Evolutionary conservation across 2,797 vertebrate genomes (phyloP).

Genomic region (Discoglossus pictus): DNA sequence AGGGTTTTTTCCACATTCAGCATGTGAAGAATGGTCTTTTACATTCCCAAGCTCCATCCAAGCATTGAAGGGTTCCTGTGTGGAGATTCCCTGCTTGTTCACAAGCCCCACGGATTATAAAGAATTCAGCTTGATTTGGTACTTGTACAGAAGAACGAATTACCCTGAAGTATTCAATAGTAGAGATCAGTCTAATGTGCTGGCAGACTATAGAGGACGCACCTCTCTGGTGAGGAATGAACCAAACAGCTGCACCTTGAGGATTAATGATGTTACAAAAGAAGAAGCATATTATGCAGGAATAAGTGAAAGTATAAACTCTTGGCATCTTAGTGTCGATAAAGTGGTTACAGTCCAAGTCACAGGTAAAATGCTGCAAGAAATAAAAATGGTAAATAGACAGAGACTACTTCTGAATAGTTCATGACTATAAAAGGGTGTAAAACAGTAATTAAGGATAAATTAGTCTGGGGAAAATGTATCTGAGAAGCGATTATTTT

Average conservation of each 20-base stretch:
- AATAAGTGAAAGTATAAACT: neutral
- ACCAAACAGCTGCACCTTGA: conserved; percentile 17
- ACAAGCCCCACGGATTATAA: neutral
- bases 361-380: conserved; percentile 7
- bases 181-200: neutral
- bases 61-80: neutral
- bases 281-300: conserved; percentile 3
- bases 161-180: neutral
- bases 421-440: neutral
- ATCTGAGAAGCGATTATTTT: no score
- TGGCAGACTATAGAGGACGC: neutral
- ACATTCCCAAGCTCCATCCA: conserved; percentile 7
- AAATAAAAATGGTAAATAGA: neutral
- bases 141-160: neutral
- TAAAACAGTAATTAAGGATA: no score
- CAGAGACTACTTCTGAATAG: neutral
- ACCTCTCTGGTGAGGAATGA: neutral
- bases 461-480: no score
- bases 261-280: neutral
- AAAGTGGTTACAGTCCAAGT: neutral
- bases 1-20: neutral
- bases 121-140: conserved; percentile 19
- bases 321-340: neutral
- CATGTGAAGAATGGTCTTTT: neutral
- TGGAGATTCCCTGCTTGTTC: conserved; percentile 27